Evolutionary conservation across 2,888 invertebrate genomes (phyloP), one percentile per base, ranked within the genome.

Genomic region (Sepioteuthis lessoniana): DNA sequence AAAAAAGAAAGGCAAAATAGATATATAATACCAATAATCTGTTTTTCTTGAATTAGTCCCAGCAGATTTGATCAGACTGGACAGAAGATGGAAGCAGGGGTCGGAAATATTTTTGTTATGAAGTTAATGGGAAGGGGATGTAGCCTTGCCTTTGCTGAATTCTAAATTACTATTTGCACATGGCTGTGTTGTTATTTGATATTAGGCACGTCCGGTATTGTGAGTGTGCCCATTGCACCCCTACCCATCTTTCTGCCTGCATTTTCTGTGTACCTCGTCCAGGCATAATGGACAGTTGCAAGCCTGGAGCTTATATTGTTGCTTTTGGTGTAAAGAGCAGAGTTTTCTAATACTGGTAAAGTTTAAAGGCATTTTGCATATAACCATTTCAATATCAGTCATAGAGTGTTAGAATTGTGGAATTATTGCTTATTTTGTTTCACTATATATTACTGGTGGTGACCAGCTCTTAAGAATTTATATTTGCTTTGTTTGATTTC

Each of bases 31-130:
- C n/a, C 19, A n/a, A 7, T n/a, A 35, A 76, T 76, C n/a, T 76
- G 76, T 76, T 76, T 76, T 76, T 76, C 76, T 76, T n/a, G n/a
- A 76, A 76, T 76, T 76, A 76, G n/a, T 76, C 76, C 76, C 76
- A 76, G 13, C 35, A n/a, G 76, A 76, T 35, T 7, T 16, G 76
- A 76, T 76, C 16, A n/a, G 13, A 1, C 76, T 76, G 76, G 76
- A 76, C 35, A 76, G n/a, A 76, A n/a, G 76, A 76, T 35, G 13
- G 76, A 35, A 76, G n/a, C n/a, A 13, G 76, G 4, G 13, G 76
- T 35, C n/a, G 35, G 35, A 16, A 35, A 76, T 76, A 76, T 76
- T 76, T 76, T 76, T n/a, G 35, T 76, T 35, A n/a, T 76, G 76
- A 76, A 76, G 60, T n/a, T 16, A n/a, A 35, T 76, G n/a, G n/a